These are phyloP conservation scores for Papilio helenus DNA, from an alignment of 1,140 invertebrate genomes.

Conservation along the genomic window DNA sequence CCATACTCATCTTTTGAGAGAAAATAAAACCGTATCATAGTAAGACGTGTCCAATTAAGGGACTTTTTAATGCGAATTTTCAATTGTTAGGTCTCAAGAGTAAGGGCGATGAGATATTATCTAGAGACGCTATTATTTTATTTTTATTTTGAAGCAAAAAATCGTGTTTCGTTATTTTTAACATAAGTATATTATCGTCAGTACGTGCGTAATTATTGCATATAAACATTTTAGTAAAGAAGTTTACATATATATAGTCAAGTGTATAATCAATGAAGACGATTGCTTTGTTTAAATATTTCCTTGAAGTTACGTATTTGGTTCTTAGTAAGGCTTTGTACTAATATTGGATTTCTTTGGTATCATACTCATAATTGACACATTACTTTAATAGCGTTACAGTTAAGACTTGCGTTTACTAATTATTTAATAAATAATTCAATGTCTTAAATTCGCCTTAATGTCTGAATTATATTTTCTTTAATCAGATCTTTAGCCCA, in stretches of 20 bases:
- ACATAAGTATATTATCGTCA: no score
- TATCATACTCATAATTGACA: not conserved
- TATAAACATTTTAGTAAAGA: no score
- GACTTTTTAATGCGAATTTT: no score
- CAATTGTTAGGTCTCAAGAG: no score
- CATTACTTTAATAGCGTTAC: not conserved
- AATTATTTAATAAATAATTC: not conserved
- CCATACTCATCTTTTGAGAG: no score
- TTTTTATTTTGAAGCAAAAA: not conserved
- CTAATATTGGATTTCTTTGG: not conserved
- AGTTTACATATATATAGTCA: no score
- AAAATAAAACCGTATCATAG: no score
- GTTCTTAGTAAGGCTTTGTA: not conserved
- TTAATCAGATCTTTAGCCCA: no score
- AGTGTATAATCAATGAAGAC: not conserved
- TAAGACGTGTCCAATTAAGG: no score
- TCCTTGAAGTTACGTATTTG: not conserved
- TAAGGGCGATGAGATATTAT: no score
- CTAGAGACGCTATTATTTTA: not conserved
- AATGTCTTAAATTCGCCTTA: not conserved
- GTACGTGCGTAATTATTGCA: no score
- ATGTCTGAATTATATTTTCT: not conserved
- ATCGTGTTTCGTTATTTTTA: not conserved
- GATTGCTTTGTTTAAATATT: not conserved
- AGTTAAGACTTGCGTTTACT: not conserved